These are phyloP conservation scores for Syngnathus rostellatus DNA, from an alignment of 2,797 vertebrate species.

Conservation along the genomic window DNA sequence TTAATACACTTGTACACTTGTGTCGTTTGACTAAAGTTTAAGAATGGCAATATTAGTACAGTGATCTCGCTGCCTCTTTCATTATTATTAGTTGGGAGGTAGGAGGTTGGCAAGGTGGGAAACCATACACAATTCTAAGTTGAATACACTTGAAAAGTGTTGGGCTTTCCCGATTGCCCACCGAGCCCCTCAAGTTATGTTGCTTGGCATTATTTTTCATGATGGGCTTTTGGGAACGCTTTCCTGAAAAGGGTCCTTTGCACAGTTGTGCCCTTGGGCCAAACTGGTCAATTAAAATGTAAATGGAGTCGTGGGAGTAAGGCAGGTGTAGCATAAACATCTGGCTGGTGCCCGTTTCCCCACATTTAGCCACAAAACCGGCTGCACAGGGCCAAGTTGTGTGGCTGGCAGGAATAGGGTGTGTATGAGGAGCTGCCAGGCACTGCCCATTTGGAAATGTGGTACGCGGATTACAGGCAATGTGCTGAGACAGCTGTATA, in stretches of 20 bases:
- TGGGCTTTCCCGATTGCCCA: slow-evolving; percentile 36
- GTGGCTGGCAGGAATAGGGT: slow-evolving; percentile 46
- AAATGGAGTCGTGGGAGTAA: slow-evolving; percentile 48
- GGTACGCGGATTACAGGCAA: slow-evolving; percentile 52
- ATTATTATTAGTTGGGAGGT: neutral
- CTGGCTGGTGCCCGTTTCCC: slow-evolving; percentile 50
- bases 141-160: slow-evolving; percentile 12
- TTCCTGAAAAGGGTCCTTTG: slow-evolving; percentile 34
- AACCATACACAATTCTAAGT: neutral
- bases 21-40: neutral
- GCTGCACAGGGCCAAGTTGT: slow-evolving; percentile 43
- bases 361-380: slow-evolving; percentile 44
- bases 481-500: slow-evolving; percentile 57
- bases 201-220: slow-evolving; percentile 29
- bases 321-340: slow-evolving; percentile 59
- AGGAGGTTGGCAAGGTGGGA: neutral
- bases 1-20: neutral
- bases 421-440: slow-evolving; percentile 42
- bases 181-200: slow-evolving; percentile 30
- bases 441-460: slow-evolving; percentile 47
- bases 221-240: slow-evolving; percentile 40
- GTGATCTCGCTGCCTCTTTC: neutral
- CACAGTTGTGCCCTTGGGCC: slow-evolving; percentile 42
- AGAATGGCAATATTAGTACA: neutral
- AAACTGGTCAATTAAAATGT: slow-evolving; percentile 56